Base-by-base conservation (phyloP, 1,140 invertebrate species). In the Bradysia coprophila region DNA sequence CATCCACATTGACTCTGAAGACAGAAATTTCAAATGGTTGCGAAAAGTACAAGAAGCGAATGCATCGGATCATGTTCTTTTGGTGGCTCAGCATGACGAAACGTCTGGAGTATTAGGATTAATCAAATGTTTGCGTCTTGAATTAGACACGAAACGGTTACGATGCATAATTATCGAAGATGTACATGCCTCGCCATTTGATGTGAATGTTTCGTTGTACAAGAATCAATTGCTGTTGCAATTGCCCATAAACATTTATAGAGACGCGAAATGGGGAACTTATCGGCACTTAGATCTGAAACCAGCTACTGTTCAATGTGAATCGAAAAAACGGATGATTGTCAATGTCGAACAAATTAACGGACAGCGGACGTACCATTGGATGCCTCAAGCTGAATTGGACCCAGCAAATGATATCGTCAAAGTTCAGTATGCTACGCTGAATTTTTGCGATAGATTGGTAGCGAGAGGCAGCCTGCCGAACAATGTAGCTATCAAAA, bases 391-490 rank as follows among this genome's bases (percentile, higher is more conserved):
- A n/a, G n/a, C n/a, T n/a, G 44, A 47, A 45, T 42, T 54, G 31
- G 42, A 53, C 49, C 48, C 59, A 22, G 48, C 69, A 32, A 57
- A 56, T 28, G 41, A 66, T 49, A 41, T 73, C 0, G 46, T 71
- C 1, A 62, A 72, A 64, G 62, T 77, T 4, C 68, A 74, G 23
- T 83, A 77, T 49, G 55, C 78, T 0, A 65, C 81, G 0, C 48
- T 85, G 1, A 87, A 86, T 53, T 85, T 85, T 64, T 70, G 75
- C 50, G 82, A 87, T 57, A 55, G 87, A 0, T 84, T 87, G 81
- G 64, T 78, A 0, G 73, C 79, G 0, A 79, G 75, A 3, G 82
- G 79, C 11, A 78, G 79, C 49, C 61, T 89, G 1, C 68, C 71
- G 16, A 55, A 66, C 0, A 78, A 84, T 51, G 61, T 72, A 3